Percentiles rank a stretch among this genome's conserved stretches.
Conservation (phyloP, 2,797 vertebrate species). For the Poeciliopsis gracilis region DNA sequence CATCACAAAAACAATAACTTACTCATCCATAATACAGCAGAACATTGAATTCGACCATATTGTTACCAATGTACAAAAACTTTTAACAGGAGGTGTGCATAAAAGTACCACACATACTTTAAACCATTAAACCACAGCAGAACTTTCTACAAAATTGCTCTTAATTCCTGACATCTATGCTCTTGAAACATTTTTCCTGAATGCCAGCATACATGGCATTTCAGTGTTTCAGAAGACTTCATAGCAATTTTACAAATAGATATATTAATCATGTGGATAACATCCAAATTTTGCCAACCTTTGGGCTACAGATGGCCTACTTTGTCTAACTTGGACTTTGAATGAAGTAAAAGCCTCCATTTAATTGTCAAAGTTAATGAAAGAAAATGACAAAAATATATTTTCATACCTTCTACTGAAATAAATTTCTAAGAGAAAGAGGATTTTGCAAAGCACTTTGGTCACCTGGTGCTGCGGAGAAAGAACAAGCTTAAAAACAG, state of each 20-base stretch:
- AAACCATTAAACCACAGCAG: background rate
- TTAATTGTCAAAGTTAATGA: background rate
- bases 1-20: background rate
- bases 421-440: background rate
- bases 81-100: background rate
- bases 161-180: background rate
- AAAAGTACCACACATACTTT: background rate
- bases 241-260: background rate
- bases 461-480: constrained; percentile 41
- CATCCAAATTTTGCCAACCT: constrained; percentile 36
- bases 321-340: constrained; percentile 53
- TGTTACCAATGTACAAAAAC: background rate
- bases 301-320: constrained; percentile 37
- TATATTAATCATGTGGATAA: constrained; percentile 26
- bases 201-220: background rate
- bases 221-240: background rate
- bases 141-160: background rate
- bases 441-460: constrained; percentile 24
- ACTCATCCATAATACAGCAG: background rate
- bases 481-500: constrained; percentile 49
- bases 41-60: background rate
- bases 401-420: constrained; percentile 6
- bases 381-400: constrained; percentile 1
- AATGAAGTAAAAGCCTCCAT: background rate
- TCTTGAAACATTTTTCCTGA: background rate